Percentiles rank a stretch among this genome's conserved stretches.
These are phyloP conservation scores for Deladenus siricidicola DNA, from an alignment of 2,888 invertebrate species.

Conservation along the genomic window DNA sequence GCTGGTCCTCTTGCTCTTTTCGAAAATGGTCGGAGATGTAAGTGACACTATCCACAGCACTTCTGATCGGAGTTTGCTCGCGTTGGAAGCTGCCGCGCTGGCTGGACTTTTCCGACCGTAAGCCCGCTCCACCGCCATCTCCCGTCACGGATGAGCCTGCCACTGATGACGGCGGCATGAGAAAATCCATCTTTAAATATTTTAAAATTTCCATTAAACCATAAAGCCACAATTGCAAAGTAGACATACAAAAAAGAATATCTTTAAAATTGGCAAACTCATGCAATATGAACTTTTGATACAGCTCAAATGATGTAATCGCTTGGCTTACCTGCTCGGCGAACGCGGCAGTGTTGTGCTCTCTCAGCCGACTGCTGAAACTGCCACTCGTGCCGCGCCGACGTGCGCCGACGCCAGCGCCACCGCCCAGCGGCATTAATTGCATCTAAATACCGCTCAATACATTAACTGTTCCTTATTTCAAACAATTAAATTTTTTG, in stretches of 20 bases:
- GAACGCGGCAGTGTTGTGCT: slow-evolving; percentile 19
- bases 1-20: slow-evolving; percentile 52
- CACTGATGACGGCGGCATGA: slow-evolving; percentile 26
- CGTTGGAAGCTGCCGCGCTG: slow-evolving; percentile 16
- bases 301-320: too few species aligned
- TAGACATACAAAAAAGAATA: too few species aligned
- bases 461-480: background rate
- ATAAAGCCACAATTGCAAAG: too few species aligned
- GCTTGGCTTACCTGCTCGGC: slow-evolving; percentile 29
- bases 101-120: slow-evolving; percentile 1
- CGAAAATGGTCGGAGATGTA: slow-evolving; percentile 53
- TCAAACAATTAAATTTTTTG: background rate
- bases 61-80: slow-evolving; percentile 45
- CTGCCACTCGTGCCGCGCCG: slow-evolving; percentile 5
- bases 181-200: slow-evolving; percentile 23
- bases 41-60: slow-evolving; percentile 51
- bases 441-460: slow-evolving; percentile 20
- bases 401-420: background rate
- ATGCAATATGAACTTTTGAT: too few species aligned
- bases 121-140: slow-evolving; percentile 12
- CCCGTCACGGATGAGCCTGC: slow-evolving; percentile 10
- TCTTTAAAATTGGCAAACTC: too few species aligned
- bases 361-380: slow-evolving; percentile 16
- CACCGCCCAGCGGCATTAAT: slow-evolving; percentile 11
- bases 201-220: background rate